These are phyloP conservation scores for Alentia gelatinosa DNA, from an alignment of 2,888 invertebrate species.

Conservation along the genomic window DNA sequence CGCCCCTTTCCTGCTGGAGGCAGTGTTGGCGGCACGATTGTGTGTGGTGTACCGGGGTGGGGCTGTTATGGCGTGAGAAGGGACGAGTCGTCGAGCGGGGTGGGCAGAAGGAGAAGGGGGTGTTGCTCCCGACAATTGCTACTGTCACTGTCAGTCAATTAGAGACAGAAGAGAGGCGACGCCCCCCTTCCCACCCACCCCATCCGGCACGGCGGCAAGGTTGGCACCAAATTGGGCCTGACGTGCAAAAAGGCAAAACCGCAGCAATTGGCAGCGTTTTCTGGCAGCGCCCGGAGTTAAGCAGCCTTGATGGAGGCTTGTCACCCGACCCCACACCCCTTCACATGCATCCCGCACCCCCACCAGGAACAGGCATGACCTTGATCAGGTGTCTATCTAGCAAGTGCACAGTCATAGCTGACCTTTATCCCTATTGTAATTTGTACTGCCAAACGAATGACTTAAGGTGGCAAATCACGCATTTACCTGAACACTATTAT, in stretches of 20 bases:
- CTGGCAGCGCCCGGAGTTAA: background rate
- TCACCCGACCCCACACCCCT: background rate
- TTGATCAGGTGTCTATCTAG: background rate
- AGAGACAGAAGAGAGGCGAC: background rate
- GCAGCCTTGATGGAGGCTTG: background rate
- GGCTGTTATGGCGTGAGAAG: background rate
- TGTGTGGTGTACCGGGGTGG: background rate
- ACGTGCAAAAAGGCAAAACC: background rate
- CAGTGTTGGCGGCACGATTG: background rate
- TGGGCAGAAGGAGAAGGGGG: background rate
- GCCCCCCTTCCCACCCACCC: too few species aligned
- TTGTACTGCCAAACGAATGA: background rate
- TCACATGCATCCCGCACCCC: background rate
- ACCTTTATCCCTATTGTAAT: too few species aligned
- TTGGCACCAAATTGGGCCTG: background rate
- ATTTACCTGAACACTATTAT: background rate
- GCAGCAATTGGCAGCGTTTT: background rate
- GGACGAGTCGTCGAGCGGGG: background rate
- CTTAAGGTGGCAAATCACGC: too few species aligned
- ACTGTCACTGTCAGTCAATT: conserved; percentile 1
- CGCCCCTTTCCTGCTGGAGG: background rate
- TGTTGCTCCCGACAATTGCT: background rate
- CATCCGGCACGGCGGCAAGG: background rate
- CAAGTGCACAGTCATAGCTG: too few species aligned
- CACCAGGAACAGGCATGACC: background rate